Evolutionary conservation across 2,888 invertebrate species (phyloP).

Genomic region (Nysson spinosus): DNA sequence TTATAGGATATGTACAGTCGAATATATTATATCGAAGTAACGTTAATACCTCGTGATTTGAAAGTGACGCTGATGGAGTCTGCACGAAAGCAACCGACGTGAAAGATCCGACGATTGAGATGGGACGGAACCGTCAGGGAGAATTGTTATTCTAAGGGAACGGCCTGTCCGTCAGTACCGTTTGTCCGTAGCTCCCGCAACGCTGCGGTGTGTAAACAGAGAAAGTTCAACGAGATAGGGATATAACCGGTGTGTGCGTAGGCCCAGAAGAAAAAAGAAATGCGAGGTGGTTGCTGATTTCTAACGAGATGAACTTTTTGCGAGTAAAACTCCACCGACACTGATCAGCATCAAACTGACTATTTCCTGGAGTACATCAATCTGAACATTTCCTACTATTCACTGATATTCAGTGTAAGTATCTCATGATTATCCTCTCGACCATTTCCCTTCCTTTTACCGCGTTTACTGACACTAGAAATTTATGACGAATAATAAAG

Average conservation of each 20-base stretch:
- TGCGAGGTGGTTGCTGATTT: constrained; percentile 36
- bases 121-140: constrained; percentile 23
- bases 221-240: constrained; percentile 65
- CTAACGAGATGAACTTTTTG: constrained; percentile 2
- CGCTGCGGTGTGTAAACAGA: constrained; percentile 70
- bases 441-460: too few relatives aligned
- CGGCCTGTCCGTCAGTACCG: constrained; percentile 62
- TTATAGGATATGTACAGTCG: too few relatives aligned
- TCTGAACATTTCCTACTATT: too few relatives aligned
- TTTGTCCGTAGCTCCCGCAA: constrained; percentile 63
- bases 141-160: constrained; percentile 73
- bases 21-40: too few relatives aligned
- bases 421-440: too few relatives aligned
- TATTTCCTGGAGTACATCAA: too few relatives aligned
- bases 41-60: too few relatives aligned
- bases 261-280: constrained; percentile 40
- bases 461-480: too few relatives aligned
- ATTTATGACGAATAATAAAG: too few relatives aligned
- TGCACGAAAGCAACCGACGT: neutral
- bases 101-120: constrained; percentile 12
- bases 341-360: too few relatives aligned
- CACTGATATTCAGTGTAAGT: too few relatives aligned
- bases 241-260: constrained; percentile 51
- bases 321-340: too few relatives aligned
- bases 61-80: neutral